Base-by-base conservation (phyloP, 1,140 invertebrate genomes). In the Sitobion miscanthi region DNA sequence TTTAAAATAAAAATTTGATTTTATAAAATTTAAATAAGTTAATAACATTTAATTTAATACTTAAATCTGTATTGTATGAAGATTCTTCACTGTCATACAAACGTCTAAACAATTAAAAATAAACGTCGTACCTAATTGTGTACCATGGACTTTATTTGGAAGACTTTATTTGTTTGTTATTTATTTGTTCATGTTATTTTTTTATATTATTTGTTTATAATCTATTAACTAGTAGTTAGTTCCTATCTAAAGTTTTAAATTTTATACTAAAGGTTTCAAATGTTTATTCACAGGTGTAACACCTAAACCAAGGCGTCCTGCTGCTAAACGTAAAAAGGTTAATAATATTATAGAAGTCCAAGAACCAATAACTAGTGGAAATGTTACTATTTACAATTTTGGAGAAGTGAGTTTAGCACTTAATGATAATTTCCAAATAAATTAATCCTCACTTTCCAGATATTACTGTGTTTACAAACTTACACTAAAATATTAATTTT, bases 311-410 rank as follows among this genome's bases (percentile, higher is more conserved):
- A 92, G 45, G 7, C 91, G 91, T 25, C 77, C 30, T 30, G n/a
- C n/a, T 92, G 21, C 47, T 82, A 92, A 92, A 92, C 25, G 9
- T 23, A 92, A 92, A 25, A 92, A 92, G 11, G 42, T 42, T 42
- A 82, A 77, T 47, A 45, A 82, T 49, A 45, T 45, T 11, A 49
- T n/a, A 35, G 90, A 91, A 82, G 23, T 91, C 8, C 23, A 91
- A 77, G 90, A 69, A 82, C 89, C 89, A 38, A 90, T 90, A 62
- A 38, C 89, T 57, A 90, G n/a, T 90, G 83, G 83, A 47, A 86
- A 86, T 86, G 83, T 83, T 42, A 83, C 82, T 25, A 86, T 93
- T 93, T 85, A 25, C 5, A 93, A 57, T 57, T 54, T 93, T 86
- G 91, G 91, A 77, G 49, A 86, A 57, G 91, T 93, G 25, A 85